Base-by-base conservation (phyloP, 2,113 vertebrate genomes). In the Cynoglossus semilaevis region DNA sequence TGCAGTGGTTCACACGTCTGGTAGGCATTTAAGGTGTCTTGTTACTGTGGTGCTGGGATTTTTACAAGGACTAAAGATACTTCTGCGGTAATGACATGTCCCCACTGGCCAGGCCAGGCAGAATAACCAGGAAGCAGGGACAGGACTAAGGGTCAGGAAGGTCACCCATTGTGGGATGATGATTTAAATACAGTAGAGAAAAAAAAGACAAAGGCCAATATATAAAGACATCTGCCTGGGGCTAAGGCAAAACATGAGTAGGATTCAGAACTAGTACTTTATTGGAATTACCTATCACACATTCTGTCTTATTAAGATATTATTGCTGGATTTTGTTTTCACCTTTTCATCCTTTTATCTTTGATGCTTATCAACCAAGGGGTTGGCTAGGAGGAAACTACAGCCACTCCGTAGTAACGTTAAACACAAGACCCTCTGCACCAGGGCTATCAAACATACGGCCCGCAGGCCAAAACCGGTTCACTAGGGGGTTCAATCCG, bases 1-100 rank as follows among this genome's bases (percentile, higher is more conserved):
- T 54, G 50, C 84, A 86, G 84, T 79, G 82, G 79, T 71, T 76
- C 71, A 76, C 70, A 84, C 88, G 89, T 87, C 88, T 90, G 88
- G 54, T 62, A 68, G 54, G 77, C 73, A 67, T 78, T 79, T 80
- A 45, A 64, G 47, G 74, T 81, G 84, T 82, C 83, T 59, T 67
- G 73, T 83, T 77, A 79, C 78, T 44, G 40, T 54, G 77, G 66
- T 72, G 56, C 72, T 70, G 71, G 66, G 74, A 72, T 78, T 73
- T 29, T 71, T 81, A 87, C 77, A 82, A 84, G 77, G 82, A 85
- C 81, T 83, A 80, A 79, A 69, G 67, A 83, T 83, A 85, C 79
- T 83, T 87, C 60, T 80, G 76, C 51, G 64, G 79, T 89, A 87
- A 88, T 85, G 85, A 86, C 78, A 81, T 15, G 43, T 89, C 86